Percentiles rank a stretch among this genome's conserved stretches.
Conservation (phyloP, 1,140 invertebrate genomes). For the Pseudomyrmex concolor region DNA sequence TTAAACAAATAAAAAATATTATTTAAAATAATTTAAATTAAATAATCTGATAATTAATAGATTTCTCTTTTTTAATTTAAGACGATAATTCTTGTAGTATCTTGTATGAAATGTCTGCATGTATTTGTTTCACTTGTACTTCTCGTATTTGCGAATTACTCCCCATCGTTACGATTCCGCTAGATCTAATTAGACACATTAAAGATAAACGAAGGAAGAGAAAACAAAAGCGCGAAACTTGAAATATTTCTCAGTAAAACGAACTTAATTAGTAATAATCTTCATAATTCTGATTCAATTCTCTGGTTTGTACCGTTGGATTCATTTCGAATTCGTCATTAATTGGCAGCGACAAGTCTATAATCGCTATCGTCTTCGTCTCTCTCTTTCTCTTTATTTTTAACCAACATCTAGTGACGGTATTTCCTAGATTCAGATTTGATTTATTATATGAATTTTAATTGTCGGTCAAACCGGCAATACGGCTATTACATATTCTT, state of each 20-base stretch:
- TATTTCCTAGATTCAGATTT: background rate
- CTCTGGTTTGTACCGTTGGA: background rate
- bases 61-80: conserved; percentile 12
- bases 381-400: background rate
- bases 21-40: too few relatives aligned
- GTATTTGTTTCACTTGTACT: background rate
- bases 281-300: conserved; percentile 26
- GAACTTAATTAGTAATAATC: conserved; percentile 26
- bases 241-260: conserved; percentile 17
- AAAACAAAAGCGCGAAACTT: conserved; percentile 47
- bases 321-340: conserved; percentile 12
- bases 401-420: background rate
- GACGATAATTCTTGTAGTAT: background rate
- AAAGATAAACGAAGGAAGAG: conserved; percentile 35
- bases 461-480: background rate
- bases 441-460: background rate
- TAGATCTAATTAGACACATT: conserved; percentile 30
- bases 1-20: too few relatives aligned
- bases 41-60: too few relatives aligned
- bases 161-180: conserved; percentile 10
- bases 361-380: background rate
- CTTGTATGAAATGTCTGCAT: background rate
- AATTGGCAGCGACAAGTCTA: conserved; percentile 12
- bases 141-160: background rate
- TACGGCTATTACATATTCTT: background rate